Percentiles rank a stretch among this genome's conserved stretches.
phyloP scores from a whole-genome alignment of 1,140 invertebrate species.

The Grapholita molesta region DNA sequence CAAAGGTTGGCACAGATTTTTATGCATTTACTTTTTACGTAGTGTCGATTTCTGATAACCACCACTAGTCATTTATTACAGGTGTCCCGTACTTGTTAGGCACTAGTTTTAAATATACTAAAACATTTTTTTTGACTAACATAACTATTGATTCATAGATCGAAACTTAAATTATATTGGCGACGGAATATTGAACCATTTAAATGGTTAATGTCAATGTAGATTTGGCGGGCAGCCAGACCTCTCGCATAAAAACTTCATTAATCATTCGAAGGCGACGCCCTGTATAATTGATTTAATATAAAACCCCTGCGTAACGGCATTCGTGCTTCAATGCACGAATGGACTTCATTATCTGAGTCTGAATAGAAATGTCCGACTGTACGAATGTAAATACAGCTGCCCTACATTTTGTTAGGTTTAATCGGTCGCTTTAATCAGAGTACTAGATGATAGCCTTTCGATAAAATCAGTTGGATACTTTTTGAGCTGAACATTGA shows the following conservation, averaged over 20 bases:
- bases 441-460: background rate
- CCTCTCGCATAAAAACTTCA: constrained; percentile 28
- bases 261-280: constrained; percentile 28
- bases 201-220: constrained; percentile 34
- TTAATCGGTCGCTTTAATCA: background rate
- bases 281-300: constrained; percentile 30
- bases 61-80: too few species aligned
- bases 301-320: constrained; percentile 21
- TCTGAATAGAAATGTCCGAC: constrained; percentile 6
- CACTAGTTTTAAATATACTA: too few species aligned
- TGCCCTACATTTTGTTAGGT: background rate
- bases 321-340: constrained; percentile 10
- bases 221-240: constrained; percentile 34
- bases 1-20: too few species aligned
- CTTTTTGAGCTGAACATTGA: background rate
- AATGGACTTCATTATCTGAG: constrained; percentile 9
- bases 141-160: background rate
- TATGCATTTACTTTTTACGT: too few species aligned
- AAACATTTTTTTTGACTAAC: too few species aligned
- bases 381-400: constrained; percentile 13
- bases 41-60: too few species aligned
- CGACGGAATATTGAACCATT: constrained; percentile 22
- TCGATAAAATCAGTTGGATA: background rate
- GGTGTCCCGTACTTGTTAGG: too few species aligned
- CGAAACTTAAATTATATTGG: constrained; percentile 15